phyloP scores from a whole-genome alignment of 2,888 invertebrate species.

The Brachypterus glaber region DNA sequence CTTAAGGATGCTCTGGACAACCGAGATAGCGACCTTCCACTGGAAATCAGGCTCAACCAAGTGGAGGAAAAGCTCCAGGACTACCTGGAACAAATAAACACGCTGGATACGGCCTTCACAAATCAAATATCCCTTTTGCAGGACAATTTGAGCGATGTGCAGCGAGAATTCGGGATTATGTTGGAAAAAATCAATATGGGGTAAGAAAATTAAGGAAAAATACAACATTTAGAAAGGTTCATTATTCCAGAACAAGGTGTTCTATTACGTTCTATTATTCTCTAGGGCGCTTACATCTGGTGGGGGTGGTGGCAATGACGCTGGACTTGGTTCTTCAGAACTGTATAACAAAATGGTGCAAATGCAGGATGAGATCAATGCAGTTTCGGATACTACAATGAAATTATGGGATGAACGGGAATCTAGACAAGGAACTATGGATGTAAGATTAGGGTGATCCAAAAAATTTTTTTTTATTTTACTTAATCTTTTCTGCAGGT shows the following conservation, averaged over 20 bases:
- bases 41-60: constrained; percentile 13
- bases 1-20: constrained; percentile 1
- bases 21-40: not conserved
- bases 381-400: constrained; percentile 34
- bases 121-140: constrained; percentile 43
- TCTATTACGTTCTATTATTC: too few species aligned
- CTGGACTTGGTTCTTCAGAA: constrained; percentile 30
- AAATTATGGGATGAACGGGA: constrained; percentile 49
- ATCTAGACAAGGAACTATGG: constrained; percentile 44
- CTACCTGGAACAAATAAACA: constrained; percentile 28
- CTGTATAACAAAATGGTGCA: constrained; percentile 36
- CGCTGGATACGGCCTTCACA: constrained; percentile 34
- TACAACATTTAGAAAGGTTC: too few species aligned
- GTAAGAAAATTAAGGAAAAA: constrained; percentile 12
- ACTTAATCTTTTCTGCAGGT: too few species aligned
- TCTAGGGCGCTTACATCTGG: constrained; percentile 27
- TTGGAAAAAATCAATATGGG: constrained; percentile 23
- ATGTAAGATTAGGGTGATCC: too few species aligned
- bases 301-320: constrained; percentile 23
- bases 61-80: constrained; percentile 28
- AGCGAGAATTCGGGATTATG: constrained; percentile 37
- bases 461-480: too few species aligned
- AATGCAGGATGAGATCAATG: constrained; percentile 40
- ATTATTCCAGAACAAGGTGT: too few species aligned
- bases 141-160: constrained; percentile 43